Evolutionary conservation across 2,797 vertebrate species (phyloP).

Genomic region (Microctenopoma steveboyesi): DNA sequence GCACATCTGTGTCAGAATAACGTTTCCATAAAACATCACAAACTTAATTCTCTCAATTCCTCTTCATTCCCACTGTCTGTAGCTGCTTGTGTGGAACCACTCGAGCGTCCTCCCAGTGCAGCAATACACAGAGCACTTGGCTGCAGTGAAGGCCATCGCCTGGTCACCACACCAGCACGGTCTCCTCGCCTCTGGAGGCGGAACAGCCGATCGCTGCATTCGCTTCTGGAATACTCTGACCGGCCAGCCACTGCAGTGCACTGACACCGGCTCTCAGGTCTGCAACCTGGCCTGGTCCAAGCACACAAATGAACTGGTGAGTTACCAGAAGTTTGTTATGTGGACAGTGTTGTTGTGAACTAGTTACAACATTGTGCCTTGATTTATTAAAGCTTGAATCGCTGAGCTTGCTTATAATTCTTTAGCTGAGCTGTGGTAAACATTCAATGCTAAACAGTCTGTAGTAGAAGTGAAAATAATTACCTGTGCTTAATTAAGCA

Average conservation of each 20-base stretch:
- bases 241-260: slow-evolving; percentile 95
- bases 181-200: slow-evolving; percentile 93
- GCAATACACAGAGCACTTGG: slow-evolving; percentile 97
- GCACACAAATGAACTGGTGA: slow-evolving; percentile 96
- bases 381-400: too few species aligned
- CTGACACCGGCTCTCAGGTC: slow-evolving; percentile 96
- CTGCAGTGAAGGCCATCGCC: slow-evolving; percentile 97
- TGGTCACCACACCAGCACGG: slow-evolving; percentile 99
- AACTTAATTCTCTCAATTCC: background rate
- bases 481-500: too few species aligned
- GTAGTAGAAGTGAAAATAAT: too few species aligned
- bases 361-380: background rate
- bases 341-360: background rate
- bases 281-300: slow-evolving; percentile 99
- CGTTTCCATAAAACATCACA: background rate
- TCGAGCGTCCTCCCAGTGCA: slow-evolving; percentile 95
- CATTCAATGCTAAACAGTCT: too few species aligned
- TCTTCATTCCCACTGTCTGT: background rate
- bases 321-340: slow-evolving; percentile 43
- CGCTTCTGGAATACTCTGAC: slow-evolving; percentile 99
- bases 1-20: background rate
- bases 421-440: too few species aligned
- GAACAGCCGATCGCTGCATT: slow-evolving; percentile 97
- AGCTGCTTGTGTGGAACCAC: slow-evolving; percentile 98
- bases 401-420: too few species aligned